Conservation (phyloP, 2,113 vertebrate genomes). For the Dryoscopus gambensis region DNA sequence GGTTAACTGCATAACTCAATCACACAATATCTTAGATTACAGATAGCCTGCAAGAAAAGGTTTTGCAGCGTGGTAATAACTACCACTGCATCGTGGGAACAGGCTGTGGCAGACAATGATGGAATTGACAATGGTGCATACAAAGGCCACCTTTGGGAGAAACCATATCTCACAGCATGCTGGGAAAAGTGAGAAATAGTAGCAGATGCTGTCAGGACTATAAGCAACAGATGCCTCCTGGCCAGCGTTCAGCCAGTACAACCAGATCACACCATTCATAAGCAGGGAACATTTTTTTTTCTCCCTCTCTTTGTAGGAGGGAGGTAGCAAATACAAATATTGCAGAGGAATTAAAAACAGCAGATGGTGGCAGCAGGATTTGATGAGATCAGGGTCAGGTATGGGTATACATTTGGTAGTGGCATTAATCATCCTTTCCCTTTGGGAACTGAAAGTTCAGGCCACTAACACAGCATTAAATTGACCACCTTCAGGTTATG, state of each 20-base stretch:
- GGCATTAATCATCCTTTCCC: constrained; percentile 70
- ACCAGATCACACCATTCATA: constrained; percentile 73
- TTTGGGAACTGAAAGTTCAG: constrained; percentile 61
- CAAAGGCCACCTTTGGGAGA: constrained; percentile 92
- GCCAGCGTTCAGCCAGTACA: constrained; percentile 81
- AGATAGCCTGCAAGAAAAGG: constrained; percentile 63
- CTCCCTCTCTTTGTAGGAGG: constrained; percentile 68
- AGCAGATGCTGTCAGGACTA: constrained; percentile 91
- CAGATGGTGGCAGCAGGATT: constrained; percentile 80
- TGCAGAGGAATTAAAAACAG: constrained; percentile 77
- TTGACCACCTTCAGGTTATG: constrained; percentile 63
- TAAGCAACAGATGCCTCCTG: constrained; percentile 93
- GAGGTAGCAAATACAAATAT: constrained; percentile 75
- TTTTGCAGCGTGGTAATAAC: constrained; percentile 67
- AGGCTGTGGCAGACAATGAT: constrained; percentile 80
- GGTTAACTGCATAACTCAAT: constrained; percentile 57
- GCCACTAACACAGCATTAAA: constrained; percentile 56
- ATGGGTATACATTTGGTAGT: constrained; percentile 68
- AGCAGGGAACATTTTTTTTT: constrained; percentile 53
- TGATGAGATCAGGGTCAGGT: constrained; percentile 77
- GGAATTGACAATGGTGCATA: constrained; percentile 83
- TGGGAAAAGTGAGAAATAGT: constrained; percentile 85
- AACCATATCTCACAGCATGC: constrained; percentile 84
- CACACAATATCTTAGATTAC: constrained; percentile 61
- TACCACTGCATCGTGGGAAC: constrained; percentile 82